Evolutionary conservation across 1,140 invertebrate species (phyloP), one percentile per base, ranked within the genome.

Genomic region (Chironomus tepperi): DNA sequence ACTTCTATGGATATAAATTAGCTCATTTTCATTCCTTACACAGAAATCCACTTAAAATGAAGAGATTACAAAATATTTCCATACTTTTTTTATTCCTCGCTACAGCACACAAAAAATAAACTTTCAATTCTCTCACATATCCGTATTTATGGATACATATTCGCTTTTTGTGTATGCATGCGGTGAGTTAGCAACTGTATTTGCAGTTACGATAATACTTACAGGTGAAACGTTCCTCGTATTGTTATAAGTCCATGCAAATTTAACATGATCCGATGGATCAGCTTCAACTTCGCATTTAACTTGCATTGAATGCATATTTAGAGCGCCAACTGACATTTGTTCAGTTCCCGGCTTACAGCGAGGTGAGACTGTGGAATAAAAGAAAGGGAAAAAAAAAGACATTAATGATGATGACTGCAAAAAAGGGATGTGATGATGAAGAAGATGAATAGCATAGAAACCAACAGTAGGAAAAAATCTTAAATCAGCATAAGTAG

Each of bases 231-330:
- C 90, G 78, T 91, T 90, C 75, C 87, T 86, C 73, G 89, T 90
- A 18, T 88, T 89, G 81, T 92, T 93, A 80, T 90, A 92, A 7
- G 90, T 92, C 91, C 91, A 93, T 73, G 89, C 91, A 79, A 92
- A 93, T 77, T 87, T 85, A 42, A 90, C 85, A 19, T 93, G 92
- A 64, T 92, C 87, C 0, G 93, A 88, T 5, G 93, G 93, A 76
- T 89, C 85, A 0, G 93, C 90, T 73, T 91, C 90, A n/a, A 96
- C 91, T 77, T 93, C 90, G 80, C 94, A 96, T 67, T 88, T 86
- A 77, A 88, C 86, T 80, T 81, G 85, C 77, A 88, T 85, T 75
- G 82, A 85, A 77, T 91, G 88, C 76, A 86, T 84, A 64, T 84
- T 85, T 47, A 88, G 83, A 16, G 86, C 86, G 1, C 88, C 87